Evolutionary conservation across 1,140 invertebrate genomes (phyloP).

Genomic region (Potamilus streckersoni): DNA sequence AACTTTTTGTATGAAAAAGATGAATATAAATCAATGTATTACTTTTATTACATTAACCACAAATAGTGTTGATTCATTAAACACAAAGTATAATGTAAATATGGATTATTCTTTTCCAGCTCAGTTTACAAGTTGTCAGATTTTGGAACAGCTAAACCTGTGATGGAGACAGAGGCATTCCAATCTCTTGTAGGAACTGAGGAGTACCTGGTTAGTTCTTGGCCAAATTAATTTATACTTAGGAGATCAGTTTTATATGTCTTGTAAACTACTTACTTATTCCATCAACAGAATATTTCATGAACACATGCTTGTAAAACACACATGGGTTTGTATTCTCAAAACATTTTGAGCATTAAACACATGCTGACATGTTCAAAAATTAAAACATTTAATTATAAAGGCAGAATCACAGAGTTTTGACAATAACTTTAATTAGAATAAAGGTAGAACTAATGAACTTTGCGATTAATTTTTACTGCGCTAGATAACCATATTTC

Average conservation of each 20-base stretch:
- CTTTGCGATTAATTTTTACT: too few species aligned
- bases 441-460: too few species aligned
- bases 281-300: not conserved
- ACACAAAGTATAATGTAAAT: too few species aligned
- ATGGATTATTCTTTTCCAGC: constrained; percentile 28
- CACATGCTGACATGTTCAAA: not conserved
- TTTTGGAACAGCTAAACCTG: constrained; percentile 94
- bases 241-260: not conserved
- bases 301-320: not conserved
- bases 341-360: not conserved
- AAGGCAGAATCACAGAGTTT: not conserved
- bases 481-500: too few species aligned
- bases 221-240: too few species aligned
- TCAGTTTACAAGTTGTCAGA: constrained; percentile 95
- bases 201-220: constrained; percentile 80
- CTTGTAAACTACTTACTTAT: not conserved
- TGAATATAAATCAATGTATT: too few species aligned
- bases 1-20: too few species aligned
- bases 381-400: too few species aligned
- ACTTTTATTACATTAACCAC: too few species aligned
- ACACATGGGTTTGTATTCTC: too few species aligned
- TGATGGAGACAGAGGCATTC: constrained; percentile 94
- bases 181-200: constrained; percentile 96
- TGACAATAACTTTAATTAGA: too few species aligned
- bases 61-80: too few species aligned